Conservation (phyloP, 2,113 vertebrate species). For the Neogobius melanostomus region DNA sequence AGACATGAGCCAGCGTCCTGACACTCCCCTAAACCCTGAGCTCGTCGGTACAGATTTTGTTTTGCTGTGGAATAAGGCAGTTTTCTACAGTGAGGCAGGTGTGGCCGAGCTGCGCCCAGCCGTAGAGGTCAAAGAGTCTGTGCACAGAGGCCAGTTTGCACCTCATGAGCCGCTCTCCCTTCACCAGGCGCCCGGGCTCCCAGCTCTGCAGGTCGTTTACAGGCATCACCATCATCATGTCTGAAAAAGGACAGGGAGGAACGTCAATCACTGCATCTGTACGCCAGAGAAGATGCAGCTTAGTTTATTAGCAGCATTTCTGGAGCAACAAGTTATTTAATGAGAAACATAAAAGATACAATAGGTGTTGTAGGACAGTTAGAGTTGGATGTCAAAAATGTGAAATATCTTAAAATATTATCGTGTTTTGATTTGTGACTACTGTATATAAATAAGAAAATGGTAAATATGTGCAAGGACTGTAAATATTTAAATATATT, state of each 20-base stretch:
- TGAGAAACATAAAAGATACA: too few relatives aligned
- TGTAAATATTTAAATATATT: too few relatives aligned
- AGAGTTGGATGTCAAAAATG: too few relatives aligned
- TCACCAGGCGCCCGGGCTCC: constrained; percentile 84
- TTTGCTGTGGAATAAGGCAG: background rate
- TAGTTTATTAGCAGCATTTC: too few relatives aligned
- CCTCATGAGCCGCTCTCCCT: constrained; percentile 92
- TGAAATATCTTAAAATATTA: too few relatives aligned
- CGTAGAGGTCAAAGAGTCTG: constrained; percentile 91
- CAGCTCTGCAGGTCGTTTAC: constrained; percentile 90
- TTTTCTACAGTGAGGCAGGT: constrained; percentile 86
- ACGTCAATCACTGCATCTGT: background rate
- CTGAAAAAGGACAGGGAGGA: constrained; percentile 59
- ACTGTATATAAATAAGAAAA: too few relatives aligned
- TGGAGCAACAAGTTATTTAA: too few relatives aligned
- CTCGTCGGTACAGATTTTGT: background rate
- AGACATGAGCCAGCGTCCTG: too few relatives aligned
- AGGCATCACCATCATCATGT: constrained; percentile 86
- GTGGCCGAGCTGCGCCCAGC: constrained; percentile 88
- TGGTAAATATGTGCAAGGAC: too few relatives aligned
- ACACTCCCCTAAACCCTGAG: too few relatives aligned
- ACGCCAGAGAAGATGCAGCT: background rate
- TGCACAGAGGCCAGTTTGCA: constrained; percentile 93
- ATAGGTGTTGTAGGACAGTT: too few relatives aligned
- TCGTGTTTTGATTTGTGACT: too few relatives aligned